Conservation (phyloP, 1,140 invertebrate genomes). For the Drosophila melanica region DNA sequence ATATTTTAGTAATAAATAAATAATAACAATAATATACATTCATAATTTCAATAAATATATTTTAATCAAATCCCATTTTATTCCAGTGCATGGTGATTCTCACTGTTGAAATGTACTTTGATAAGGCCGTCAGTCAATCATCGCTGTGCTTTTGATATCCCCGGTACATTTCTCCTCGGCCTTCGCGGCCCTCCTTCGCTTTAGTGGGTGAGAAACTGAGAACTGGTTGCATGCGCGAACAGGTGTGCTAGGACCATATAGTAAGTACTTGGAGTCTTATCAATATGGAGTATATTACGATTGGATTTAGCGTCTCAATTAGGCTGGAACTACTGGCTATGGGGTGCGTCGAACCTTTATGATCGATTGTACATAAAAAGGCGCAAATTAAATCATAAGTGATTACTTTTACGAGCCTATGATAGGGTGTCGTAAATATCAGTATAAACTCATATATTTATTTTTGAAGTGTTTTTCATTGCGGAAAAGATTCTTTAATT, state of each 20-base stretch:
- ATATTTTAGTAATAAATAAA: too few species aligned
- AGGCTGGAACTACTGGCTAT: slow-evolving; percentile 14
- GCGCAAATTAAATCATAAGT: slow-evolving; percentile 25
- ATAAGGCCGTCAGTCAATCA: slow-evolving; percentile 26
- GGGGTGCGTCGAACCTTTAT: slow-evolving; percentile 27
- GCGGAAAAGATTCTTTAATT: neutral
- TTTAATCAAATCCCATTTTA: slow-evolving; percentile 4
- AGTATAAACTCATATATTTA: neutral
- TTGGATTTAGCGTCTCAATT: slow-evolving; percentile 49
- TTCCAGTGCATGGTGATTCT: slow-evolving; percentile 23
- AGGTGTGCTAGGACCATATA: slow-evolving; percentile 55
- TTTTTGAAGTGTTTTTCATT: neutral
- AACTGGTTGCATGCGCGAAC: slow-evolving; percentile 29
- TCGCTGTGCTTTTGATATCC: slow-evolving; percentile 35
- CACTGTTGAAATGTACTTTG: slow-evolving; percentile 12
- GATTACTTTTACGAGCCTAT: slow-evolving; percentile 30
- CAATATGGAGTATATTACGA: slow-evolving; percentile 46
- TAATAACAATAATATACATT: too few species aligned
- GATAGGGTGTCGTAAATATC: slow-evolving; percentile 3
- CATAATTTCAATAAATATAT: too few species aligned
- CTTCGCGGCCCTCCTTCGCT: slow-evolving; percentile 20
- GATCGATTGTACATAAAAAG: slow-evolving; percentile 34
- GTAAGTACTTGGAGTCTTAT: slow-evolving; percentile 37
- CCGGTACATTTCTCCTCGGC: slow-evolving; percentile 65
- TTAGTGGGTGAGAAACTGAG: neutral